Evolutionary conservation across 2,888 invertebrate species (phyloP), one percentile per base, ranked within the genome.

Genomic region (Yponomeuta evonymella): DNA sequence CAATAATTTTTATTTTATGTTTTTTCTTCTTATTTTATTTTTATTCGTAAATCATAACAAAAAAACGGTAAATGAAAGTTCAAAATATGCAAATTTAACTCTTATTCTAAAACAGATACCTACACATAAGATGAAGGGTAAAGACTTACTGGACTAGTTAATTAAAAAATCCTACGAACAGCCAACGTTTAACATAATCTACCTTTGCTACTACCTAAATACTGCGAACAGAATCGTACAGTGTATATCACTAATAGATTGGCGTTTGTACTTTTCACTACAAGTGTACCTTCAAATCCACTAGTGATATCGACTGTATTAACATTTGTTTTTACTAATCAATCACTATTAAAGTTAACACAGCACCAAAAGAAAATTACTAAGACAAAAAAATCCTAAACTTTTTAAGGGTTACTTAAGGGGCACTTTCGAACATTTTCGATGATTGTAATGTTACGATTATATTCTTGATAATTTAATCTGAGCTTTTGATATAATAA

Each of bases 161-260:
- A 12, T 58, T 58, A 58, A 58, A 33, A 58, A 58, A 58, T 58
- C 51, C 51, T 58, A 58, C 51, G 51, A 58, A 58, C 51, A 58
- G 51, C 51, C 51, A 58, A 58, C 15, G 51, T 58, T 58, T 58
- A 8, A 58, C 51, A 58, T 12, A 58, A 58, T 58, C 51, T 58
- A 58, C 51, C 51, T 58, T 58, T 15, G 15, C 51, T 15, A 58
- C 51, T 58, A 58, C 15, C 51, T 58, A 58, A 58, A 58, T 58
- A 12, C 51, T 58, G 43, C 5, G 6, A 43, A 43, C 43, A 5
- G 43, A 43, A 43, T 43, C 43, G 51, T 58, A 58, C 51, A 58
- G 51, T 15, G 15, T 3, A 58, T 58, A 58, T 58, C 51, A 15
- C 15, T 12, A 58, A 15, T 58, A 58, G 15, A 58, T 58, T 15